Conservation (phyloP, 2,888 invertebrate genomes). For the Caenorhabditis auriculariae region DNA sequence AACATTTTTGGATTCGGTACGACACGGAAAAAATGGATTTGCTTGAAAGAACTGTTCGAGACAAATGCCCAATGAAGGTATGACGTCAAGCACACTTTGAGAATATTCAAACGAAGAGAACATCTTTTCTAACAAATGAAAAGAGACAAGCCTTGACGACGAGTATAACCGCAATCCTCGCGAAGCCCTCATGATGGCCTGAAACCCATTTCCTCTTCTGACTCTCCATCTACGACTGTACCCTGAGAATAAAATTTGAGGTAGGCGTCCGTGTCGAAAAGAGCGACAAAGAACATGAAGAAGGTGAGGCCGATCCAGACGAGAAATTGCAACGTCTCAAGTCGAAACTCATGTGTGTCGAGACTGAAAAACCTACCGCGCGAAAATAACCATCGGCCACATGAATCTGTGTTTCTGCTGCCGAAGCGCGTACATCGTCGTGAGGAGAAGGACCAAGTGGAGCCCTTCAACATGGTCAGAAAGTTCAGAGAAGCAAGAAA, state of each 20-base stretch:
- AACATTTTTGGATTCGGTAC: too few relatives aligned
- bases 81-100: too few relatives aligned
- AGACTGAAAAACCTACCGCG: constrained; percentile 13
- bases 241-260: constrained; percentile 38
- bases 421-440: constrained; percentile 36
- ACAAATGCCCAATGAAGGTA: too few relatives aligned
- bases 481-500: background rate
- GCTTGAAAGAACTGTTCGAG: too few relatives aligned
- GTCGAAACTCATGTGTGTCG: background rate
- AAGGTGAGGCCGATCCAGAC: constrained; percentile 30
- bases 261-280: constrained; percentile 37
- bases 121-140: too few relatives aligned
- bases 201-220: background rate
- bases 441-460: constrained; percentile 30
- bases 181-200: constrained; percentile 38
- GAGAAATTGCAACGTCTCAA: constrained; percentile 28
- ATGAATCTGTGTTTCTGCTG: constrained; percentile 41
- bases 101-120: too few relatives aligned
- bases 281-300: constrained; percentile 28
- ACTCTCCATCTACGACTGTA: background rate
- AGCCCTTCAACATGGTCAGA: constrained; percentile 4
- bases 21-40: too few relatives aligned
- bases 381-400: constrained; percentile 38
- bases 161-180: constrained; percentile 15
- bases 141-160: constrained; percentile 31